Evolutionary conservation across 1,140 invertebrate species (phyloP).

Genomic region (Lysiphlebus fabarum): DNA sequence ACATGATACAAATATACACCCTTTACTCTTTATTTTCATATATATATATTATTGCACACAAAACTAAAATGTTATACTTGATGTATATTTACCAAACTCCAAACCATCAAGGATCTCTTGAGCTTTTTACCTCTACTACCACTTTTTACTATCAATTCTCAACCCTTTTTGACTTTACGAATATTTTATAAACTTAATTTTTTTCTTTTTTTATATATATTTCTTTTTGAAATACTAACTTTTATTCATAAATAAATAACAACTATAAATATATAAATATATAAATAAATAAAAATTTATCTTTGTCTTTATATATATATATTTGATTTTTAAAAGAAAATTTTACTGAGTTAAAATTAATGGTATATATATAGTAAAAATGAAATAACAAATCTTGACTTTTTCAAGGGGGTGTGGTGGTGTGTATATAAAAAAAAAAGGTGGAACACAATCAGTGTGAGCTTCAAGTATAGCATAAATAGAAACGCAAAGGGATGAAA

Average conservation of each 20-base stretch:
- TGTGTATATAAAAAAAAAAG: conserved; percentile 3
- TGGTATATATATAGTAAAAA: conserved; percentile 28
- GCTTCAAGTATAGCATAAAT: conserved; percentile 5
- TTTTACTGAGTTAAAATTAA: conserved; percentile 1
- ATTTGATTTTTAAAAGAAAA: too few relatives aligned
- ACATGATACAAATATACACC: too few relatives aligned
- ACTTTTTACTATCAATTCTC: conserved; percentile 25
- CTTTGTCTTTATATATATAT: too few relatives aligned
- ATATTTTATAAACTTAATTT: conserved; percentile 45
- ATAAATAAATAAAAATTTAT: too few relatives aligned
- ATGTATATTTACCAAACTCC: conserved; percentile 28
- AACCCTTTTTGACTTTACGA: conserved; percentile 41
- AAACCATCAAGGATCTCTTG: conserved; percentile 14
- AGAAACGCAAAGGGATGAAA: conserved; percentile 41
- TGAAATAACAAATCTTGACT: conserved; percentile 13
- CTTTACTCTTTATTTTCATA: too few relatives aligned
- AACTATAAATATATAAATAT: too few relatives aligned
- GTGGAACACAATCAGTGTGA: conserved; percentile 27
- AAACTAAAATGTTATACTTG: conserved; percentile 35
- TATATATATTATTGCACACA: background rate
- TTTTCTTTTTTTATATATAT: too few relatives aligned
- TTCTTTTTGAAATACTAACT: too few relatives aligned
- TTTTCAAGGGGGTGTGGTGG: conserved; percentile 6
- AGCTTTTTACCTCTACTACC: too few relatives aligned
- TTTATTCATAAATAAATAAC: conserved; percentile 30